Base-by-base conservation (phyloP, 1,140 invertebrate genomes). In the Metopolophium dirhodum region DNA sequence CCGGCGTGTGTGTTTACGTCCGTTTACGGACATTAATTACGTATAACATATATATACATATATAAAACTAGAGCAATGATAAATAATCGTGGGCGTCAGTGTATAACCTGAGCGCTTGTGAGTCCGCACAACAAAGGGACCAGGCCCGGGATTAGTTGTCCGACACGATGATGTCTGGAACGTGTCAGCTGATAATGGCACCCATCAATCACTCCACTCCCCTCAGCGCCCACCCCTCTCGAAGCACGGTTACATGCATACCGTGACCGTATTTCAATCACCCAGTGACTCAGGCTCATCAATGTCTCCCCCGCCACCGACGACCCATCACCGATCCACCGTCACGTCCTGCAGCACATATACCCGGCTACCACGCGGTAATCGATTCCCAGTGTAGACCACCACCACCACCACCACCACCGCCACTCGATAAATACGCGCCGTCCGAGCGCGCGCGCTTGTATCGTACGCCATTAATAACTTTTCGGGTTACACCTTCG, bases 111-210 rank as follows among this genome's bases (percentile, higher is more conserved):
- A 37, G 7, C 91, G 77, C 35, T 35, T 57, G 68, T 41, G 91
- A 93, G 82, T 86, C 35, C 47, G 47, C 54, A 35, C 82, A 92
- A 92, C 77, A 92, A 92, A 90, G 54, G 91, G 91, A 51, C 85
- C 91, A 51, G 77, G 49, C 82, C 35, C 35, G 41, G 91, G 91
- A 93, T 93, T 86, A 93, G 91, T 86, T 93, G 91, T 86, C 91
- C 49, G 91, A 93, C 91, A 93, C 68, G 91, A 85, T 86, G 91
- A 93, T 86, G 91, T 93, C 91, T 86, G 91, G 91, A 93, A 93
- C 91, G 91, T 93, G 91, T 93, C 91, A 86, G 91, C 82, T 93
- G 91, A 93, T 93, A 93, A 93, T 93, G 91, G 91, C 91, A 93
- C 82, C 91, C 91, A 93, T 93, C 91, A 86, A 93, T 93, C 91